Conservation (phyloP, 64 coral and sea anemone species). For the Trachythela sp. region DNA sequence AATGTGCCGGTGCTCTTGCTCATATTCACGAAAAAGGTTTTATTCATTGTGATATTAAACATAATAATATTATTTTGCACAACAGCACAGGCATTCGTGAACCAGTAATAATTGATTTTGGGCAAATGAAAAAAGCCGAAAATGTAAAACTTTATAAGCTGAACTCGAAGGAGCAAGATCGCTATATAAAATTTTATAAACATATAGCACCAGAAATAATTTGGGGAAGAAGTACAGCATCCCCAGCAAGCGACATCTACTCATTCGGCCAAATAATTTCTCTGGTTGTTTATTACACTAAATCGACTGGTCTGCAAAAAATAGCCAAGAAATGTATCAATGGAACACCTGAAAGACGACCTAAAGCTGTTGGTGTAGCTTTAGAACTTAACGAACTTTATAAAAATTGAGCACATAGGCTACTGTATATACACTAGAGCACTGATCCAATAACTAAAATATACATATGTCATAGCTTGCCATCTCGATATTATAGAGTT, state of each 20-base stretch:
- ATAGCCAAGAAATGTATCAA: constrained; percentile 13
- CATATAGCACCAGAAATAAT: constrained; percentile 28
- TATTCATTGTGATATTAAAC: constrained; percentile 25
- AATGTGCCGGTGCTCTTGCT: background rate
- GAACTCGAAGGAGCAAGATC: background rate
- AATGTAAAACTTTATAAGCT: background rate
- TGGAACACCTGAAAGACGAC: background rate
- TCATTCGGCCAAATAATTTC: constrained; percentile 25
- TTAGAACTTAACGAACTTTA: background rate
- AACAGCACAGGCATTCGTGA: background rate
- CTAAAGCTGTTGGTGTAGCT: background rate
- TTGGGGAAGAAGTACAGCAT: background rate
- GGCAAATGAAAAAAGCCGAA: background rate
- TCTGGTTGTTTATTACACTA: background rate
- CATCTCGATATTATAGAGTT: too few species aligned
- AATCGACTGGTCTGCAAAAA: background rate
- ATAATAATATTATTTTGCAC: background rate
- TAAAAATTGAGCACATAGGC: background rate
- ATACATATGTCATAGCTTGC: too few species aligned
- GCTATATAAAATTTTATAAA: background rate
- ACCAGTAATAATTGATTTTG: constrained; percentile 18
- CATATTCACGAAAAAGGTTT: constrained; percentile 8
- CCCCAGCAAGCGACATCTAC: constrained; percentile 24
- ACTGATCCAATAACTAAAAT: too few species aligned
- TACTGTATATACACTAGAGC: too few species aligned